phyloP scores from a whole-genome alignment of 2,888 invertebrate genomes.

The Globia sparganii region DNA sequence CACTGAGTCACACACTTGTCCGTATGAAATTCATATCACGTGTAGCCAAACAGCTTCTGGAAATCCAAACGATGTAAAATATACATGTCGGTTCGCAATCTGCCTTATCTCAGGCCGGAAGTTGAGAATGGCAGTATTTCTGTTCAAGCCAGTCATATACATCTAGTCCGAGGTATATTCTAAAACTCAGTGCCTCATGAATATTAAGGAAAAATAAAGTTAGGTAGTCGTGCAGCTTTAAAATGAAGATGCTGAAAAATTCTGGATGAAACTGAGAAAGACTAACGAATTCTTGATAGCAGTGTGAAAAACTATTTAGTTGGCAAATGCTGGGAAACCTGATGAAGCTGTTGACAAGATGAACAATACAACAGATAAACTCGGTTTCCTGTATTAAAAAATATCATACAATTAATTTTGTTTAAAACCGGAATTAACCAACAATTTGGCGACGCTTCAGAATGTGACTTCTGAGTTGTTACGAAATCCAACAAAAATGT shows the following conservation, averaged over 20 bases:
- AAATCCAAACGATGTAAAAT: constrained; percentile 79
- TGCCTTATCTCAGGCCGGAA: constrained; percentile 80
- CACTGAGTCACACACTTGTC: constrained; percentile 73
- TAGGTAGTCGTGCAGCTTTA: not conserved
- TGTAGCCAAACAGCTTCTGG: constrained; percentile 82
- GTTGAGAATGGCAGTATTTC: constrained; percentile 69
- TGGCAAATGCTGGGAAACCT: constrained; percentile 36
- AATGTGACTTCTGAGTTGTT: constrained; percentile 43
- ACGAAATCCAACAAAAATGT: constrained; percentile 44
- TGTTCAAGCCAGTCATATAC: constrained; percentile 60
- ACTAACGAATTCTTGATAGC: not conserved
- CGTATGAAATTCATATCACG: constrained; percentile 81
- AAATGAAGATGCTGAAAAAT: not conserved
- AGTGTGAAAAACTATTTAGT: not conserved
- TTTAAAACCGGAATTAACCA: constrained; percentile 39
- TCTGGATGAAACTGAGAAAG: not conserved
- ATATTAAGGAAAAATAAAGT: not conserved
- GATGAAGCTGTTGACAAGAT: constrained; percentile 34
- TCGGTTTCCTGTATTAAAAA: constrained; percentile 13
- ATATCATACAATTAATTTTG: constrained; percentile 20
- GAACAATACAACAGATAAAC: constrained; percentile 19
- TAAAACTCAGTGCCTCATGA: constrained; percentile 28
- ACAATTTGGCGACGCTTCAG: constrained; percentile 62
- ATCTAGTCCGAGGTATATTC: constrained; percentile 60
- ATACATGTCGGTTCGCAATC: constrained; percentile 79